Base-by-base conservation (phyloP, 37 sponge, comb jelly and placozoan genomes). In the Bolinopsis microptera region DNA sequence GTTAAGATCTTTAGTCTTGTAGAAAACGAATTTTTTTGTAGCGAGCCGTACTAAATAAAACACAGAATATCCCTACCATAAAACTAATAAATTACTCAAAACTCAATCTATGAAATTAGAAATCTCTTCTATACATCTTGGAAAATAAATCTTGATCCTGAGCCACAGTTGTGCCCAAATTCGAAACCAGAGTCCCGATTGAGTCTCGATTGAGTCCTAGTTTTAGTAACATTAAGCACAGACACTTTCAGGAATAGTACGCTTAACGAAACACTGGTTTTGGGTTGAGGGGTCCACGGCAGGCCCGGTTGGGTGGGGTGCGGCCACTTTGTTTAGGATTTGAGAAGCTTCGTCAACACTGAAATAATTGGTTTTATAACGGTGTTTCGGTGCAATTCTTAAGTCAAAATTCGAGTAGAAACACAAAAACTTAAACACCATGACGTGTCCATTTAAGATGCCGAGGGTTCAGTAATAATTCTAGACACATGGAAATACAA, bases 231-330 rank as follows among this genome's bases (percentile, higher is more conserved):
- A 18, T 48, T 13, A 48, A 48, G 61, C 61, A 23, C 90, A 86
- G 61, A 86, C 61, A 34, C 23, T 2, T 26, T 86, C 90, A 16
- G 90, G 26, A 0, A 86, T 48, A 34, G 90, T 86, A 26, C 90
- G 90, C 27, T 39, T 41, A 2, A 86, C 90, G 31, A 86, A 86
- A 38, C 35, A 34, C n/a, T 86, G 90, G 61, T 86, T 13, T 16
- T 86, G 90, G 61, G 61, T 86, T 38, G 90, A 38, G 61, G 90
- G 61, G 31, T 23, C 61, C 1, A 30, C 61, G 1, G 32, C 61
- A 26, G 90, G 27, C 0, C 90, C 90, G 31, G 41, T 27, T 18
- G 13, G 30, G 27, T 9, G 1, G 9, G 41, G 26, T 25, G 41
- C 41, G 61, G 32, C 48, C n/a, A 30, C 5, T 23, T 39, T 41